Base-by-base conservation (phyloP, 1,140 invertebrate species). In the Drosophila obscura region DNA sequence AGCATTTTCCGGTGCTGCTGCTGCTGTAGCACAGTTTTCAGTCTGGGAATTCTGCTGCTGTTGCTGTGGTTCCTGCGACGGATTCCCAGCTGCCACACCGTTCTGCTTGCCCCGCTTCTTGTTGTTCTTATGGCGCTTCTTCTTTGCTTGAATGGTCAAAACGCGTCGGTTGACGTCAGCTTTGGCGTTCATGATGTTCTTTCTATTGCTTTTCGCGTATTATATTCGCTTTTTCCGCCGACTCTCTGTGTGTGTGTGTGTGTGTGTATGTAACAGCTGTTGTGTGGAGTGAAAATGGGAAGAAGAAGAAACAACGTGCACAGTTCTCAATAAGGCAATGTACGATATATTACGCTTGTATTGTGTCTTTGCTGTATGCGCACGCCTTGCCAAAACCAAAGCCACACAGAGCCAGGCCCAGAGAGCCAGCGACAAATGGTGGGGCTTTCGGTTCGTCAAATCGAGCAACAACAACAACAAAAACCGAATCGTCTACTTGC, bases 131-230 rank as follows among this genome's bases (percentile, higher is more conserved):
- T 96, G 96, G 69, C 96, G 94, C 92, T 97, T 97, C 93, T 97
- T 97, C 93, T 97, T 97, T 68, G 96, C 96, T 93, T 97, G 96
- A 90, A 97, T 97, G 90, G 96, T 96, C 91, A 97, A 93, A 91
- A 97, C 96, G 90, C 96, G 94, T 92, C 96, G 95, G 93, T 97
- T 97, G 92, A 96, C 96, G 93, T 97, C 96, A 92, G 95, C 95
- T 94, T 96, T 96, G 92, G 95, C 94, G 94, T 95, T 96, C 95
- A 96, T 96, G 93, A 78, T 75, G 26, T 35, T 64, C 45, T 60
- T 28, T 60, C 48, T 65, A 52, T 53, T 73, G 41, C 31, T 63
- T 48, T 35, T 45, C 26, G 67, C 67, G 72, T 73, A 56, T 63
- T 68, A 48, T 74, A 35, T 58, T 56, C 57, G 28, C 39, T 63